Conservation (phyloP, 2,888 invertebrate species). For the Adela reaumurella region DNA sequence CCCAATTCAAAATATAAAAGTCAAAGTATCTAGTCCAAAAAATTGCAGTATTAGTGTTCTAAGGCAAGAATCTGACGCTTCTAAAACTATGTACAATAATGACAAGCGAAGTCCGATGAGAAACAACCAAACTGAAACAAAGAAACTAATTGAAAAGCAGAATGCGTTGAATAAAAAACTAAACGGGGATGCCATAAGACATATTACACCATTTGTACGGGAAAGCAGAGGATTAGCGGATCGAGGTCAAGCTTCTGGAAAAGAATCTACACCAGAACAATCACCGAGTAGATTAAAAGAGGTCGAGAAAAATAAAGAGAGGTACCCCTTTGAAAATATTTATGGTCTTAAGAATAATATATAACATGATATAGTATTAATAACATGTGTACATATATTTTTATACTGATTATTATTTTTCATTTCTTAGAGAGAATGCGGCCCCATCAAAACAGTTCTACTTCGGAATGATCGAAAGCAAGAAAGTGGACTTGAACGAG, state of each 20-base stretch:
- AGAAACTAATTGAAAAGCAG: conserved; percentile 19
- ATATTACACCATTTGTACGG: conserved; percentile 14
- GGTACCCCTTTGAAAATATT: too few relatives aligned
- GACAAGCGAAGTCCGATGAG: conserved; percentile 21
- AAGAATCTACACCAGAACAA: conserved; percentile 61
- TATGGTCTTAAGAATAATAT: too few relatives aligned
- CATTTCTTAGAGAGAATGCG: conserved; percentile 25
- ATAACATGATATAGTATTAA: conserved; percentile 1
- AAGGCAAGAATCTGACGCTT: conserved; percentile 19
- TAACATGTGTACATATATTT: neutral
- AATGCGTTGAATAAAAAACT: conserved; percentile 25
- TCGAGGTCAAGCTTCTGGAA: conserved; percentile 59
- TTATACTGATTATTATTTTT: neutral
- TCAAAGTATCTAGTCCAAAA: conserved; percentile 50
- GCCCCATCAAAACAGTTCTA: conserved; percentile 61
- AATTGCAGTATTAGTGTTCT: conserved; percentile 14
- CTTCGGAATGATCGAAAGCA: conserved; percentile 71
- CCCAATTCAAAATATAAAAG: conserved; percentile 46
- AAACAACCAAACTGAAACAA: conserved; percentile 5
- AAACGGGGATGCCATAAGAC: conserved; percentile 28
- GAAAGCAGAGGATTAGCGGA: conserved; percentile 25
- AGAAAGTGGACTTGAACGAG: conserved; percentile 28
- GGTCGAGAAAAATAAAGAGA: conserved; percentile 22
- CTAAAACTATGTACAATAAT: conserved; percentile 21
- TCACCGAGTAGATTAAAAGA: conserved; percentile 45